Base-by-base conservation (phyloP, 2,888 invertebrate genomes). In the Linnaemya vulpina region DNA sequence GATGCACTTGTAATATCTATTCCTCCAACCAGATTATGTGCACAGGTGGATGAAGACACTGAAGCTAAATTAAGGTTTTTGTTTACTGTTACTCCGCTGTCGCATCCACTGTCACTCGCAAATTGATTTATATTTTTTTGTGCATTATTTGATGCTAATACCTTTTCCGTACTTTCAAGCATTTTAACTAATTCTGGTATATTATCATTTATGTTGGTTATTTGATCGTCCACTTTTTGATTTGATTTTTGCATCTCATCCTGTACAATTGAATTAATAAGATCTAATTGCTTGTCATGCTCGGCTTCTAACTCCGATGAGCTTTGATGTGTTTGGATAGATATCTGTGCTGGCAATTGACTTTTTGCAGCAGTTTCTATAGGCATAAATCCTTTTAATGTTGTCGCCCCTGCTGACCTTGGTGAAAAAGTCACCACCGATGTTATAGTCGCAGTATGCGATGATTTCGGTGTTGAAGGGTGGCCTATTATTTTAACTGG, bases 181-280 rank as follows among this genome's bases (percentile, higher is more conserved):
- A 94, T 94, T 90, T 94, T 94, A 2, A 93, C 94, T 87, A 92
- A 88, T 89, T 94, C 94, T 8, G 92, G 92, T 87, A 93, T 92
- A 76, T 90, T 91, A 78, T 92, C 89, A 25, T 75, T 83, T 30
- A 78, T 74, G 49, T 79, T 83, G 30, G 55, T 40, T 76, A 91
- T 90, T 53, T 88, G 86, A 38, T 86, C 89, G 0, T 88, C 81
- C 1, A 87, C 83, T 51, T 74, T 78, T 49, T 79, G 70, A 22
- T 83, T 70, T 43, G 86, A 75, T 75, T 88, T 87, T 80, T 87
- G 51, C 87, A 92, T 86, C 75, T 92, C 92, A 81, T 92, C 90
- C 75, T 92, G 90, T 0, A 92, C 92, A 81, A 92, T 92, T 0
- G 92, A 91, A 88, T 92, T 90, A 55, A 92, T 92, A 71, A 92